phyloP scores from a whole-genome alignment of 64 coral and sea anemone genomes.

The Cladopsammia gracilis region DNA sequence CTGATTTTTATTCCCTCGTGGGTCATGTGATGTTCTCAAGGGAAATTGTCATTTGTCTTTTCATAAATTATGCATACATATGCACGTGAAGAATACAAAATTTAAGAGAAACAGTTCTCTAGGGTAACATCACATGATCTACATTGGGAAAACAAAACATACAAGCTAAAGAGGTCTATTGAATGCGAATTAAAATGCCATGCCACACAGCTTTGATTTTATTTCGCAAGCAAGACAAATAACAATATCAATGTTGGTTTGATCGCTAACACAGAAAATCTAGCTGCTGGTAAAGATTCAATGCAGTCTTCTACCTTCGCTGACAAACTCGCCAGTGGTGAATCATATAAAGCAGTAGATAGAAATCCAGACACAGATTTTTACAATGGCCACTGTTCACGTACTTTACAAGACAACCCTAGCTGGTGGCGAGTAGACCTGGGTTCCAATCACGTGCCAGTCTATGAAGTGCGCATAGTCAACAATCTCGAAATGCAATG shows the following conservation, averaged over 20 bases:
- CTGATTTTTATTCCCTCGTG: too few species aligned
- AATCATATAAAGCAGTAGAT: conserved; percentile 30
- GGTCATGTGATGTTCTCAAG: too few species aligned
- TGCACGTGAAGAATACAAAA: too few species aligned
- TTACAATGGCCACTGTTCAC: not conserved
- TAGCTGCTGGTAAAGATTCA: not conserved
- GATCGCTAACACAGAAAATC: not conserved
- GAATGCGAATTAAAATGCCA: too few species aligned
- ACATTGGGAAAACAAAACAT: too few species aligned
- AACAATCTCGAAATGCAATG: not conserved
- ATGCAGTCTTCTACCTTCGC: not conserved
- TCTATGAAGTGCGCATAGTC: not conserved
- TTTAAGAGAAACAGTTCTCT: too few species aligned
- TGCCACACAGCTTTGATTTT: too few species aligned
- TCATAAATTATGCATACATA: too few species aligned
- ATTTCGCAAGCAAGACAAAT: too few species aligned
- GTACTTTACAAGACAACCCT: not conserved
- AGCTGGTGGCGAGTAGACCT: conserved; percentile 13
- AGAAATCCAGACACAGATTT: not conserved
- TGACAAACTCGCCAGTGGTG: not conserved
- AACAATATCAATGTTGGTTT: not conserved
- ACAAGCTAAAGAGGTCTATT: too few species aligned
- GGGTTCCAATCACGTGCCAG: not conserved
- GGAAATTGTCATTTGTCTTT: too few species aligned
- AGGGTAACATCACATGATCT: too few species aligned